phyloP scores from a whole-genome alignment of 2,888 invertebrate species.

The Lucinisca nassula region DNA sequence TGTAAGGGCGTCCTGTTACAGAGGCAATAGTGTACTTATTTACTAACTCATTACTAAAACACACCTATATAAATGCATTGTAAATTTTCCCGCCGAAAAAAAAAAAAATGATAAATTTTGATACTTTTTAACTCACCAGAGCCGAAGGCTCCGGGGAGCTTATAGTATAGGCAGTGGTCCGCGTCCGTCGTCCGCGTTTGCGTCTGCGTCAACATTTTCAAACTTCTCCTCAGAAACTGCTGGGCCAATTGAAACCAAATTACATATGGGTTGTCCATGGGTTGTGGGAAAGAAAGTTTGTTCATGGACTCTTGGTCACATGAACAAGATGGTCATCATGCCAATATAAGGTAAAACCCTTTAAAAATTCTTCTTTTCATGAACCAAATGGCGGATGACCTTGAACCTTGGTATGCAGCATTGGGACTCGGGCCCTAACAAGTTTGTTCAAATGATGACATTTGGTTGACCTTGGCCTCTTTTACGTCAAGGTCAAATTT shows the following conservation, averaged over 20 bases:
- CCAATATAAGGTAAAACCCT: background rate
- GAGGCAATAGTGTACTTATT: no score
- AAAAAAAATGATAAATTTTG: no score
- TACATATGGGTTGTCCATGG: background rate
- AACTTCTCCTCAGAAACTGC: background rate
- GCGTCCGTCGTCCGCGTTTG: no score
- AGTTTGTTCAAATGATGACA: conserved; percentile 4
- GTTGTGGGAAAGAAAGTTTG: background rate
- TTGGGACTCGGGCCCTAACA: background rate
- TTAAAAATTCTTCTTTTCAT: background rate
- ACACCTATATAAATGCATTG: no score
- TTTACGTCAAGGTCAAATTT: background rate
- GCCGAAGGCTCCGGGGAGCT: no score
- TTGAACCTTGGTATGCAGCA: background rate
- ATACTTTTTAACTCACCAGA: no score
- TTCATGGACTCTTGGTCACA: background rate
- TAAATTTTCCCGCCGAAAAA: no score
- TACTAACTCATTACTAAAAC: no score
- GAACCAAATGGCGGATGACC: background rate
- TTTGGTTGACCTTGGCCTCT: background rate
- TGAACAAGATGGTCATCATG: background rate
- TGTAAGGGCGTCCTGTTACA: no score
- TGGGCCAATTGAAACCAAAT: background rate
- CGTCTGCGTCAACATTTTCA: background rate
- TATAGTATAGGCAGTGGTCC: no score